Percentiles rank a stretch among this genome's conserved stretches.
phyloP scores from a whole-genome alignment of 2,888 invertebrate species.

The Oxystoma pomonae region DNA sequence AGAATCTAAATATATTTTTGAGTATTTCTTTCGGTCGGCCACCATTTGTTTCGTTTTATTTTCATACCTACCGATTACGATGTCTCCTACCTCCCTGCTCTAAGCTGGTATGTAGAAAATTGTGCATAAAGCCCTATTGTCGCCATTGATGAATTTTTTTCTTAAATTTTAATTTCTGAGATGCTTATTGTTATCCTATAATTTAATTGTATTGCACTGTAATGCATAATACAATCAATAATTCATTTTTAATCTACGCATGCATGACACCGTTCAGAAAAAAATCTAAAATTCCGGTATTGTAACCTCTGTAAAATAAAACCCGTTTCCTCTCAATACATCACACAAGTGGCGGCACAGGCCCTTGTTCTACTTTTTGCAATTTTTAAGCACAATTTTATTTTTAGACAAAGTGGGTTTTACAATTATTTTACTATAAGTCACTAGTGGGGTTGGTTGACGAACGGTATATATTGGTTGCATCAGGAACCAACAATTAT shows the following conservation, averaged over 20 bases:
- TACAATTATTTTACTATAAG: background rate
- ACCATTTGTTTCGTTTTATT: too few relatives aligned
- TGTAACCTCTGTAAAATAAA: background rate
- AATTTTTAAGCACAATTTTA: background rate
- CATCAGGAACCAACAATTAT: conserved; percentile 11
- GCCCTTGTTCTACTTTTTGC: conserved; percentile 21
- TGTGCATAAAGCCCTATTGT: too few relatives aligned
- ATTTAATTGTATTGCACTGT: too few relatives aligned
- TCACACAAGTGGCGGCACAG: background rate
- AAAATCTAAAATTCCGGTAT: background rate
- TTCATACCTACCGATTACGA: too few relatives aligned
- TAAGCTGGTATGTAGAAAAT: too few relatives aligned
- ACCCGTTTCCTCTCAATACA: background rate
- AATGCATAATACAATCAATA: too few relatives aligned
- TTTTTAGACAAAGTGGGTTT: conserved; percentile 17
- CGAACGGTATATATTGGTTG: conserved; percentile 15
- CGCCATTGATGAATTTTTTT: too few relatives aligned
- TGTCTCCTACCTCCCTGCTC: too few relatives aligned
- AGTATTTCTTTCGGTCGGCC: too few relatives aligned
- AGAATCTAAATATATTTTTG: too few relatives aligned
- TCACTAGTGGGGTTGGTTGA: conserved; percentile 8
- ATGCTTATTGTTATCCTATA: too few relatives aligned
- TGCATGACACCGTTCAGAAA: background rate
- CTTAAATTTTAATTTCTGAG: too few relatives aligned
- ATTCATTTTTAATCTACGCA: background rate